Evolutionary conservation across 2,113 vertebrate genomes (phyloP).

Genomic region (Grantiella picta): DNA sequence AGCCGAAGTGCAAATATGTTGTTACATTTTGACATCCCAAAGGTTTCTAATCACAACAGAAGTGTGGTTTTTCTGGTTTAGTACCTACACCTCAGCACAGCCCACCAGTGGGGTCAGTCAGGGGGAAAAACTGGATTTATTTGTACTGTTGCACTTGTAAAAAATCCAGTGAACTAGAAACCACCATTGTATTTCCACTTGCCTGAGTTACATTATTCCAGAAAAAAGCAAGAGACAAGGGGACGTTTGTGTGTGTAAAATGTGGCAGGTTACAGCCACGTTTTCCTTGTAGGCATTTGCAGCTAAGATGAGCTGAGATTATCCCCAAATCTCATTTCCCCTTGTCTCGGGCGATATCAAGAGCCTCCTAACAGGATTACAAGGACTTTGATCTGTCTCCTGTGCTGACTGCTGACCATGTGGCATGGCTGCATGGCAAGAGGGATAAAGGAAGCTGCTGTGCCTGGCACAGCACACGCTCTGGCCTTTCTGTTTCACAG

Average conservation of each 20-base stretch:
- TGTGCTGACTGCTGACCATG: background rate
- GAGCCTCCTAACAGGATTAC: conserved; percentile 12
- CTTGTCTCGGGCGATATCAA: background rate
- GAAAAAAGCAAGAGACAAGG: background rate
- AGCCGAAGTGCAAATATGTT: background rate
- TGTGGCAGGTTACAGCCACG: background rate
- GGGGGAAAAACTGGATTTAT: background rate
- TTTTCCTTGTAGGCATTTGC: background rate
- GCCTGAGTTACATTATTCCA: background rate
- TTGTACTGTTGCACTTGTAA: background rate
- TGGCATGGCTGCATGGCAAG: background rate
- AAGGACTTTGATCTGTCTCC: background rate
- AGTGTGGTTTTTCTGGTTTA: background rate
- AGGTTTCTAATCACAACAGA: background rate
- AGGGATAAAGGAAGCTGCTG: background rate
- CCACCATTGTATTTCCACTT: background rate
- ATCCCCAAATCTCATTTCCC: conserved; percentile 17
- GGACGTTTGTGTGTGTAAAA: background rate
- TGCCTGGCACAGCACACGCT: rapidly evolving
- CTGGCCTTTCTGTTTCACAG: background rate
- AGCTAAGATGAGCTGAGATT: background rate
- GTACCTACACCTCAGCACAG: background rate
- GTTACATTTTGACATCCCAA: background rate
- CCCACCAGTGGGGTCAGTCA: background rate
- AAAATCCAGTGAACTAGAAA: background rate